These are phyloP conservation scores for Dioctria rufipes DNA, from an alignment of 2,888 invertebrate genomes.

Conservation along the genomic window DNA sequence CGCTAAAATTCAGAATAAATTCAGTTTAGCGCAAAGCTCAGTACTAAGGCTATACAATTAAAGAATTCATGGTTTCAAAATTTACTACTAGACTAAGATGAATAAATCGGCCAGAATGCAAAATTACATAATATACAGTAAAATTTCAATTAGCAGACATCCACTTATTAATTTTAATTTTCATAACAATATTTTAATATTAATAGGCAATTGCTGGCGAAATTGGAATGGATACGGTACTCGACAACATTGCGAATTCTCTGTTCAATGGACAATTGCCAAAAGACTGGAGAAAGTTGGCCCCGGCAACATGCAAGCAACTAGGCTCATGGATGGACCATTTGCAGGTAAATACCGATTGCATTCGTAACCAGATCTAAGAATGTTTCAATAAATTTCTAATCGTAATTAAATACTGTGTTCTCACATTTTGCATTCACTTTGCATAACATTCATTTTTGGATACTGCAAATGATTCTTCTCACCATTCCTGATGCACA, in stretches of 20 bases:
- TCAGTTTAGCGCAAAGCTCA: no score
- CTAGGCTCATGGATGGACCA: conserved; percentile 93
- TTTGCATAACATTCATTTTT: not conserved
- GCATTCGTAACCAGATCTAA: conserved; percentile 8
- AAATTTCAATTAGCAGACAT: conserved; percentile 20
- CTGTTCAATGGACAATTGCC: conserved; percentile 91
- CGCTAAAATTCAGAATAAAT: no score
- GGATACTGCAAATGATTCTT: not conserved
- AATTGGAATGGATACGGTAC: conserved; percentile 89
- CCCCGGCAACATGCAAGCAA: conserved; percentile 89
- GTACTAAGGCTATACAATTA: no score
- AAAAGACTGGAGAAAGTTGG: conserved; percentile 82
- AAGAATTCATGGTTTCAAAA: no score
- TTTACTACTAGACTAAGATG: no score
- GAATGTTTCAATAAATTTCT: conserved; percentile 34
- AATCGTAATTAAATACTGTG: conserved; percentile 38
- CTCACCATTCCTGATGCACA: conserved; percentile 2
- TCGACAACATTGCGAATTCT: conserved; percentile 87
- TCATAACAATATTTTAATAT: conserved; percentile 43
- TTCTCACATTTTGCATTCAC: conserved; percentile 20
- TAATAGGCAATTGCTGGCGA: conserved; percentile 87
- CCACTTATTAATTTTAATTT: conserved; percentile 27
- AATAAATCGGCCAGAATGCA: not conserved
- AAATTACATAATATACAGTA: not conserved
- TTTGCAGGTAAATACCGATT: conserved; percentile 72